Percentiles rank a stretch among this genome's conserved stretches.
phyloP scores from a whole-genome alignment of 2,797 vertebrate species.

The Sebastiscus tertius region DNA sequence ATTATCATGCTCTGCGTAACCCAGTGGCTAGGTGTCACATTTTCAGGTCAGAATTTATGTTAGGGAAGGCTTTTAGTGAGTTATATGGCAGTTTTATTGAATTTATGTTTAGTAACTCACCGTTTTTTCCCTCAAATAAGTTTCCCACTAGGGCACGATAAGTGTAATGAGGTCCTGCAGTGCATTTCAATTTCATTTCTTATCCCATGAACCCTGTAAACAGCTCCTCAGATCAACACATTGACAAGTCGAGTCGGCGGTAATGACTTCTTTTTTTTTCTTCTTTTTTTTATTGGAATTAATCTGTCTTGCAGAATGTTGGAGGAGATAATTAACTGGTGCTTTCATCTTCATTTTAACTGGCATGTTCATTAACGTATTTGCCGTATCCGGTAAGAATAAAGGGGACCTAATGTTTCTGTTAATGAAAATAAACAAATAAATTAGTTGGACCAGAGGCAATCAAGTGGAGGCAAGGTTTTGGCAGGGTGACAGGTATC shows the following conservation, averaged over 20 bases:
- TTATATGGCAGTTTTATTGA: not conserved
- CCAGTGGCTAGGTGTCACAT: not conserved
- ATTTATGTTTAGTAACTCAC: constrained; percentile 10
- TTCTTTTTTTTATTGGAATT: constrained; percentile 49
- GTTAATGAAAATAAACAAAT: constrained; percentile 77
- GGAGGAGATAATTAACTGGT: constrained; percentile 79
- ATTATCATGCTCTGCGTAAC: not conserved
- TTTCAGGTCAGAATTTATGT: not conserved
- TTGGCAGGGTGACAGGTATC: constrained; percentile 62
- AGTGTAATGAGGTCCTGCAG: constrained; percentile 58
- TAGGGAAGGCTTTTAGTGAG: not conserved
- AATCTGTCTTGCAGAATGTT: constrained; percentile 75
- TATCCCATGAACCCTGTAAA: constrained; percentile 69
- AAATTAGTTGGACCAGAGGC: constrained; percentile 66
- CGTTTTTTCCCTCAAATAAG: not conserved
- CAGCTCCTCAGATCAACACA: constrained; percentile 70
- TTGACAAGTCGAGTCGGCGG: constrained; percentile 63
- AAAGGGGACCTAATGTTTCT: constrained; percentile 62
- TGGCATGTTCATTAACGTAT: constrained; percentile 78
- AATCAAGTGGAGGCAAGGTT: constrained; percentile 52
- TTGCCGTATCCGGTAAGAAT: constrained; percentile 59
- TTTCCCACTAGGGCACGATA: constrained; percentile 16
- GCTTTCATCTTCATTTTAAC: constrained; percentile 79
- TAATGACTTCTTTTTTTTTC: constrained; percentile 63
- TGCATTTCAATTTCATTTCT: constrained; percentile 64